Base-by-base conservation (phyloP, 2,113 vertebrate species). In the Platichthys flesus region DNA sequence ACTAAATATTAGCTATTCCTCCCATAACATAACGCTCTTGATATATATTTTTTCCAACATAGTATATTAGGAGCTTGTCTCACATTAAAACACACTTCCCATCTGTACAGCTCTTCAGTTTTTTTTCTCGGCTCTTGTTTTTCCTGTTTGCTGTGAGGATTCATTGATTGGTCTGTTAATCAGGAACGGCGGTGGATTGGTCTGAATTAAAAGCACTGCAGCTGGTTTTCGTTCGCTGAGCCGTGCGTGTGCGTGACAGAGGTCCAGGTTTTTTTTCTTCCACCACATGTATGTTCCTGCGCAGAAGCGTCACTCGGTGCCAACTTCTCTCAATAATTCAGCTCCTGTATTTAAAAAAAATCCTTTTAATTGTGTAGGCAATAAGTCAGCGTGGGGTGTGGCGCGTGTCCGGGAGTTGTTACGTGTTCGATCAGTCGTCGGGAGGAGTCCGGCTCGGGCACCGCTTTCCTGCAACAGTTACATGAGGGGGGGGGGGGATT, bases 291-390 rank as follows among this genome's bases (percentile, higher is more conserved):
- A 88, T 74, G 92, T 92, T 93, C 87, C 82, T 67, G 83, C 89
- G 85, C 94, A 94, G 91, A 91, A 88, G 93, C 90, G 26, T 75
- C 59, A 89, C 92, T 92, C 68, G 88, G 95, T 97, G 95, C 96
- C 95, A 96, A 94, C 94, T 85, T 89, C 74, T 84, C 91, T 85
- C 55, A 14, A 93, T 69, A 40, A 69, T 66, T 71, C 62, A 45
- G 24, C 21, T 64, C 7, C 10, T 74, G 55, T 74, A 20, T 59
- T 45, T 13, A 61, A 64, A 74, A 45, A 0, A 64, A 76, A 24
- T 51, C 90, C 61, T 78, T 93, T 92, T 90, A 76, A 76, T 90
- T 93, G 90, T 87, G 83, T 93, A 93, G 95, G 96, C 96, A 95
- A 88, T 93, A 93, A 91, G 71, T 88, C 83, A 61, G 91, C 80